A percentile compares a stretch with the other conserved stretches of the same genome.
These are phyloP conservation scores for Pantelozetes paolii DNA, from an alignment of 2,888 invertebrate species.

Conservation along the genomic window DNA sequence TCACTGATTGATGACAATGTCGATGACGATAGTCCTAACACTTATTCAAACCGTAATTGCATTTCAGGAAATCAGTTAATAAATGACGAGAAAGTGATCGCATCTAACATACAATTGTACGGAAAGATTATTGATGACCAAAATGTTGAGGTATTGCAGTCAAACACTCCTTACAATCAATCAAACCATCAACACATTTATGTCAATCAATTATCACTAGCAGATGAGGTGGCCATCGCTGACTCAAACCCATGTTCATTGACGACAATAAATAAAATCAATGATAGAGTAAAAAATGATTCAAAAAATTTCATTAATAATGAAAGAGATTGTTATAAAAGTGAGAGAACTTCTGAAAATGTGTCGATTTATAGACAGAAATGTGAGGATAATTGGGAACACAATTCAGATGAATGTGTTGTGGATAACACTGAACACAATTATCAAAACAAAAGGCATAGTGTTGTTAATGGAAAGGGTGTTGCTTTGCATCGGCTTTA, in stretches of 20 bases:
- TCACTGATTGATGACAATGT: constrained; percentile 13
- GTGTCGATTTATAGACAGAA: background rate
- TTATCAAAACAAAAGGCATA: background rate
- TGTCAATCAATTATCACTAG: constrained; percentile 35
- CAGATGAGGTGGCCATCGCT: constrained; percentile 25
- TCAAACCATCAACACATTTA: background rate
- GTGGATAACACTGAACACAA: background rate
- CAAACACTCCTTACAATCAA: background rate
- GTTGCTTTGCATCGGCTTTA: background rate
- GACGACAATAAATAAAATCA: background rate
- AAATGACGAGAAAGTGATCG: constrained; percentile 14
- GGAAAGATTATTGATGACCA: constrained; percentile 30
- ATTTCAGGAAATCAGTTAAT: constrained; percentile 24
- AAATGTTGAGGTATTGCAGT: background rate
- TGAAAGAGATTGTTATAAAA: too few species aligned
- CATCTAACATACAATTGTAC: background rate
- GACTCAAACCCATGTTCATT: background rate
- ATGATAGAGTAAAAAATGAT: background rate
- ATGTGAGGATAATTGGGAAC: background rate
- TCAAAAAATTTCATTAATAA: background rate
- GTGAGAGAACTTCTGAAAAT: background rate
- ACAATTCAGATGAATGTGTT: background rate
- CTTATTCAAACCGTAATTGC: background rate
- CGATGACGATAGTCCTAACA: background rate
- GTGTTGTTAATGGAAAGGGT: background rate